Percentiles rank a stretch among this genome's conserved stretches.
Conservation (phyloP, 2,888 invertebrate genomes). For the Lasioglossum vierecki region DNA sequence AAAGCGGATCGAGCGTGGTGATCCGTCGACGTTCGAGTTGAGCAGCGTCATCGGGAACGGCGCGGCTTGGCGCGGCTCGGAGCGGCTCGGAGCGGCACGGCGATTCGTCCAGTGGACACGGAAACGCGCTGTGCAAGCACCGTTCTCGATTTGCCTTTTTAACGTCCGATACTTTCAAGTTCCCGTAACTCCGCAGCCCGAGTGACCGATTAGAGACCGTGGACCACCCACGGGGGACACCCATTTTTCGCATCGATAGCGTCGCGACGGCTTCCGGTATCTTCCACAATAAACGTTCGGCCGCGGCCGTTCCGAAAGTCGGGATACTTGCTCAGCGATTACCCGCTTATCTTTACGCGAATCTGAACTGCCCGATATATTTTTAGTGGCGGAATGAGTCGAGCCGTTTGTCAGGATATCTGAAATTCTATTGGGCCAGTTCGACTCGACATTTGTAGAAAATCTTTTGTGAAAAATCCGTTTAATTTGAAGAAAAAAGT, state of each 20-base stretch:
- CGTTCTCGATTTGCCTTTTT: slow-evolving; percentile 8
- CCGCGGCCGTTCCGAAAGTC: background rate
- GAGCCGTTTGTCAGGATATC: too few relatives aligned
- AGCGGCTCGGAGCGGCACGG: too few relatives aligned
- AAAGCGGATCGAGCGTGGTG: slow-evolving; percentile 3
- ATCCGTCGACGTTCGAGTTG: slow-evolving; percentile 10
- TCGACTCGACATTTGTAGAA: too few relatives aligned
- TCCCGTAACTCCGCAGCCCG: slow-evolving; percentile 15
- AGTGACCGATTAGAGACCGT: slow-evolving; percentile 3
- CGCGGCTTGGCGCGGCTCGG: too few relatives aligned
- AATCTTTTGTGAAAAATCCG: too few relatives aligned
- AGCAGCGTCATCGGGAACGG: slow-evolving; percentile 4
- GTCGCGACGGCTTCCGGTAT: background rate
- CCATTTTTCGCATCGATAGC: background rate
- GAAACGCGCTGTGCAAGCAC: background rate
- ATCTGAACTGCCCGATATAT: background rate
- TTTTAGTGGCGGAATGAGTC: background rate
- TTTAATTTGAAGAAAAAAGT: too few relatives aligned
- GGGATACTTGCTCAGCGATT: background rate
- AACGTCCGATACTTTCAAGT: slow-evolving; percentile 5
- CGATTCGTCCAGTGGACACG: background rate
- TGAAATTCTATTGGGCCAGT: too few relatives aligned
- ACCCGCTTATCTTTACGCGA: background rate
- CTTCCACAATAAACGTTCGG: background rate
- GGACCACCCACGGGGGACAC: background rate